Conservation (phyloP, 2,113 vertebrate genomes). For the Ariopsis seemanni region DNA sequence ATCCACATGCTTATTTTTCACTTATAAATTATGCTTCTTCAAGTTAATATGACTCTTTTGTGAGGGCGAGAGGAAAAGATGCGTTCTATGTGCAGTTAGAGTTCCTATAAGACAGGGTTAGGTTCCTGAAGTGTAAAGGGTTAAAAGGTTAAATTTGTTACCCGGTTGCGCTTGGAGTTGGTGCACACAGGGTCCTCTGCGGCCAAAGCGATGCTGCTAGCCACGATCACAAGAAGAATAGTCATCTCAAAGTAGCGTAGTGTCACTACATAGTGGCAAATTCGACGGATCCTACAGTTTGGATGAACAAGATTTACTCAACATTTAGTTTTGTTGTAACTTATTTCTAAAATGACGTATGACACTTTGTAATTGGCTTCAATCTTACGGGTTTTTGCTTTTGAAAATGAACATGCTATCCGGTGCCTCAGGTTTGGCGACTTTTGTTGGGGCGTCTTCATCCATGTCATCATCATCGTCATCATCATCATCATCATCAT, state of each 20-base stretch:
- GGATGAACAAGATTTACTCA: constrained; percentile 24
- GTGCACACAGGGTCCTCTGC: constrained; percentile 94
- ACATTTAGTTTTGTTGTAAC: background rate
- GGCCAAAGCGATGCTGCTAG: constrained; percentile 95
- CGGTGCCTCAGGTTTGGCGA: constrained; percentile 81
- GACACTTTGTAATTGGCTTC: background rate
- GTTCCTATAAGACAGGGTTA: background rate
- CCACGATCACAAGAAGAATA: constrained; percentile 96
- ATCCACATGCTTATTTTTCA: background rate
- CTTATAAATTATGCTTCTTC: background rate
- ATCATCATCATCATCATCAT: constrained; percentile 64
- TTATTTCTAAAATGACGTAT: too few species aligned
- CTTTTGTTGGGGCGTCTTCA: constrained; percentile 69
- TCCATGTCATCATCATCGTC: constrained; percentile 67
- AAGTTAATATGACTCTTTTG: background rate
- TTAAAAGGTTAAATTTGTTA: constrained; percentile 59
- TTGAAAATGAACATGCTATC: constrained; percentile 99
- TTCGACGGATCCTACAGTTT: constrained; percentile 80
- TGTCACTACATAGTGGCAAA: constrained; percentile 94
- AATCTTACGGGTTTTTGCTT: constrained; percentile 92
- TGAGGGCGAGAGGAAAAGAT: background rate
- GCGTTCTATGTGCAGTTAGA: background rate
- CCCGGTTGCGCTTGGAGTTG: constrained; percentile 94
- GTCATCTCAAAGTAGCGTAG: constrained; percentile 98
- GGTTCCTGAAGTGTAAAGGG: background rate